These are phyloP conservation scores for Rhynchomys soricoides DNA, from an alignment of 2,113 vertebrate genomes.

Conservation along the genomic window DNA sequence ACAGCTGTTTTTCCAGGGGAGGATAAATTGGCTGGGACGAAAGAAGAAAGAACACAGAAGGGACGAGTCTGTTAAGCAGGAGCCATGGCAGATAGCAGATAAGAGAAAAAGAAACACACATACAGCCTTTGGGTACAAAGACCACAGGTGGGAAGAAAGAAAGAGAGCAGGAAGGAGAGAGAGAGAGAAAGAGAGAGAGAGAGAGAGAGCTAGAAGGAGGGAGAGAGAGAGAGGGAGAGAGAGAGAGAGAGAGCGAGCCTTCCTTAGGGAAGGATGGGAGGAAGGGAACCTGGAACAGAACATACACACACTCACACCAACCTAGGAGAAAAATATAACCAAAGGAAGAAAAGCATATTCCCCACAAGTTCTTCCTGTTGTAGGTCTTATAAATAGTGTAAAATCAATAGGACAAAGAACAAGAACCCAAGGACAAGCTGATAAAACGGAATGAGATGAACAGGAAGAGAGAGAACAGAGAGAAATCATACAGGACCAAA, in stretches of 20 bases:
- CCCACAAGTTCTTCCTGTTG: constrained; percentile 30
- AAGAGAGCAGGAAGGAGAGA: background rate
- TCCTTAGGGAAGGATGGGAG: background rate
- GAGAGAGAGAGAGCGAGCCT: too few relatives aligned
- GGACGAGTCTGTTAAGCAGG: background rate
- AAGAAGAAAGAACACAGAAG: background rate
- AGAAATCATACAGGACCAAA: constrained; percentile 18
- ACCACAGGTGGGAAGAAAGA: background rate
- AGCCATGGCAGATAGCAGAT: background rate
- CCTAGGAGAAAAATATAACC: constrained; percentile 41
- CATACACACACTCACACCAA: background rate
- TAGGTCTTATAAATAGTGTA: constrained; percentile 36
- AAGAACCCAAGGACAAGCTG: constrained; percentile 47
- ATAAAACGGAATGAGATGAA: constrained; percentile 20
- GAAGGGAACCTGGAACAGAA: background rate
- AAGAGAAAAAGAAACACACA: background rate
- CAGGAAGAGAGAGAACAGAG: background rate
- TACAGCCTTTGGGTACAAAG: background rate
- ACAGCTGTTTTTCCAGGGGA: background rate
- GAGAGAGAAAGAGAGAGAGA: too few relatives aligned
- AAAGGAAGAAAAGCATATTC: constrained; percentile 43
- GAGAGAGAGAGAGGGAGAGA: too few relatives aligned
- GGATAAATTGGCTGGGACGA: background rate
- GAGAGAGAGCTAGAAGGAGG: too few relatives aligned
- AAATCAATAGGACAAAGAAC: constrained; percentile 55